phyloP scores from a whole-genome alignment of 2,113 vertebrate genomes.

The Boleophthalmus pectinirostris region DNA sequence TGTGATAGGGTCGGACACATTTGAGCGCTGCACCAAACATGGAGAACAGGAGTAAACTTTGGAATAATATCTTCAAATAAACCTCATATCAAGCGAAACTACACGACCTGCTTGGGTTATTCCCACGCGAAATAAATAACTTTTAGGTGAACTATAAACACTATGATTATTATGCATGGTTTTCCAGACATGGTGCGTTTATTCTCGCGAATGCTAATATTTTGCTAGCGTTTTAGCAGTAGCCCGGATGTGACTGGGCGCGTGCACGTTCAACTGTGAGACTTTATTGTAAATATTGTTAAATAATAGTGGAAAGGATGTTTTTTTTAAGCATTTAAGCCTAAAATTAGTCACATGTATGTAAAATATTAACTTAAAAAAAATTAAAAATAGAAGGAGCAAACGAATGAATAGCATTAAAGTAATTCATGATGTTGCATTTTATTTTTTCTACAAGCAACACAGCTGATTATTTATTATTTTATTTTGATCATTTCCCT shows the following conservation, averaged over 20 bases:
- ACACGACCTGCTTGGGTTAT: fast-evolving
- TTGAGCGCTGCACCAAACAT: constrained; percentile 44
- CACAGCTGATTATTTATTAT: too few relatives aligned
- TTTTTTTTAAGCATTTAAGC: too few relatives aligned
- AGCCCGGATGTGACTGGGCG: too few relatives aligned
- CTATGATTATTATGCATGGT: fast-evolving
- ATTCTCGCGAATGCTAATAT: background rate
- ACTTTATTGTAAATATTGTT: background rate
- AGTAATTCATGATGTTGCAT: too few relatives aligned
- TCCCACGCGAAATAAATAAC: fast-evolving
- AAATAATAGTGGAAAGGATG: too few relatives aligned
- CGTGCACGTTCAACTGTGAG: too few relatives aligned
- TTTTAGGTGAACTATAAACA: background rate
- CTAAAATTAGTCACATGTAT: too few relatives aligned
- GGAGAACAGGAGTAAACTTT: constrained; percentile 1
- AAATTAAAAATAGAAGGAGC: too few relatives aligned
- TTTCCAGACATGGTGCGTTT: background rate
- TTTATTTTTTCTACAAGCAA: too few relatives aligned
- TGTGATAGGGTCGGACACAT: constrained; percentile 24
- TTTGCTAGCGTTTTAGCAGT: background rate
- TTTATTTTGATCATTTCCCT: too few relatives aligned
- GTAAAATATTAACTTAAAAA: too few relatives aligned
- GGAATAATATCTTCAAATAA: fast-evolving
- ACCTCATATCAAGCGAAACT: fast-evolving
- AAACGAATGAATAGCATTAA: too few relatives aligned